These are phyloP conservation scores for Tapirus terrestris DNA, from an alignment of 2,113 vertebrate species.

Conservation along the genomic window DNA sequence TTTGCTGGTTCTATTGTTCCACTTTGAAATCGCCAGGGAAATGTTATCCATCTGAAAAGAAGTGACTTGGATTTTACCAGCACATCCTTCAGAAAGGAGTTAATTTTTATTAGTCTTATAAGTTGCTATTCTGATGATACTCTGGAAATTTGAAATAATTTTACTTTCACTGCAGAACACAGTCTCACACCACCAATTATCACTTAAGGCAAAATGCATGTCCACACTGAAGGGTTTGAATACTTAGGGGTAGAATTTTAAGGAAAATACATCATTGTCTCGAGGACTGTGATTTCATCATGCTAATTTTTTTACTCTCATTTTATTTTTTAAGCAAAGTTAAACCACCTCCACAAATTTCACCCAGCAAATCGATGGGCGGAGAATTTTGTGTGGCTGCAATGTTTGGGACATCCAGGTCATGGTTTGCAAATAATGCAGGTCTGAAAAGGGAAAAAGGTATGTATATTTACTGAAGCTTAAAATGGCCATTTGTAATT, in stretches of 20 bases:
- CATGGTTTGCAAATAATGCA: constrained; percentile 97
- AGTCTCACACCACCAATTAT: neutral
- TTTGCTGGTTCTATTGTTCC: neutral
- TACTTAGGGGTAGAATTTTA: neutral
- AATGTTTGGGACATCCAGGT: constrained; percentile 94
- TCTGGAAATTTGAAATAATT: constrained; percentile 49
- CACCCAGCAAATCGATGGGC: constrained; percentile 96
- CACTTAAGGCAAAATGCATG: constrained; percentile 63
- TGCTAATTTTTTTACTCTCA: constrained; percentile 68
- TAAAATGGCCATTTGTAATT: neutral
- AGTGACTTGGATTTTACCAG: constrained; percentile 46
- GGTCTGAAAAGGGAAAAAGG: constrained; percentile 98
- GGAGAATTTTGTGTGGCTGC: constrained; percentile 98
- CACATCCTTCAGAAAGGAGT: constrained; percentile 58
- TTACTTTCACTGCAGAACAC: neutral
- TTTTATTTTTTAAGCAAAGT: constrained; percentile 93
- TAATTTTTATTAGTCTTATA: constrained; percentile 51
- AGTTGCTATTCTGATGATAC: neutral
- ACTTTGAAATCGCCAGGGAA: constrained; percentile 48
- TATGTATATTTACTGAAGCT: constrained; percentile 79
- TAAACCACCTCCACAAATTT: constrained; percentile 97
- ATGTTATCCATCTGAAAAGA: neutral
- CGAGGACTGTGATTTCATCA: constrained; percentile 2
- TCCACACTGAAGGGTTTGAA: neutral
- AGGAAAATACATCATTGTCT: neutral